These are phyloP conservation scores for Sylvicapra grimmia DNA, from an alignment of 2,113 vertebrate genomes.

Conservation along the genomic window DNA sequence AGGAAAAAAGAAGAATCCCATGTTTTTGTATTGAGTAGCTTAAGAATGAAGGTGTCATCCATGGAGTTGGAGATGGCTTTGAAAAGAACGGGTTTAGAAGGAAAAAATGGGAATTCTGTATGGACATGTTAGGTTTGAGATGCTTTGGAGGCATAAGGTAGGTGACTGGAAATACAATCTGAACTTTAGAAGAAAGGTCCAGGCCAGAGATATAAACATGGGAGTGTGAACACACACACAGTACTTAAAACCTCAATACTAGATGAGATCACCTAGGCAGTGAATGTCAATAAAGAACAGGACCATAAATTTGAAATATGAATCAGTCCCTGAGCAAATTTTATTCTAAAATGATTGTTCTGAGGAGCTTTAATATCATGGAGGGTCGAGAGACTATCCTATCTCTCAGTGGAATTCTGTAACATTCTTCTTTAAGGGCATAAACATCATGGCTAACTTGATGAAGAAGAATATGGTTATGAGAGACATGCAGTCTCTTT, in stretches of 20 bases:
- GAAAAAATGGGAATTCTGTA: not conserved
- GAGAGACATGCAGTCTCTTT: not conserved
- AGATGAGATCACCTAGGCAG: not conserved
- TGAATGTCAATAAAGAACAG: not conserved
- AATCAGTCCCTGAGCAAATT: not conserved
- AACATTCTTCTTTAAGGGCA: not conserved
- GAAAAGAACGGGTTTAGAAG: not conserved
- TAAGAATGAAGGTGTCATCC: not conserved
- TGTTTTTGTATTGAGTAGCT: not conserved
- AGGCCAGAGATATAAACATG: not conserved
- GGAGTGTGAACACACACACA: rapidly evolving
- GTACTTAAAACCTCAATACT: not conserved
- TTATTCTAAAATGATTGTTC: not conserved
- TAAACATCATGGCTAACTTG: not conserved
- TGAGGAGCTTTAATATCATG: not conserved
- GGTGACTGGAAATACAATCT: not conserved
- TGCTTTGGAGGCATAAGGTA: not conserved
- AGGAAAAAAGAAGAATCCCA: not conserved
- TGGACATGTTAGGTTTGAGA: not conserved
- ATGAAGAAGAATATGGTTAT: not conserved
- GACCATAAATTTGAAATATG: not conserved
- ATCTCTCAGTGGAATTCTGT: not conserved
- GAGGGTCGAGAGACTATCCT: not conserved
- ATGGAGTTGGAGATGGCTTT: not conserved
- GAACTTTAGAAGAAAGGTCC: not conserved